These are phyloP conservation scores for Ascidia mentula DNA, from an alignment of 23 tunicate genomes.

Conservation along the genomic window DNA sequence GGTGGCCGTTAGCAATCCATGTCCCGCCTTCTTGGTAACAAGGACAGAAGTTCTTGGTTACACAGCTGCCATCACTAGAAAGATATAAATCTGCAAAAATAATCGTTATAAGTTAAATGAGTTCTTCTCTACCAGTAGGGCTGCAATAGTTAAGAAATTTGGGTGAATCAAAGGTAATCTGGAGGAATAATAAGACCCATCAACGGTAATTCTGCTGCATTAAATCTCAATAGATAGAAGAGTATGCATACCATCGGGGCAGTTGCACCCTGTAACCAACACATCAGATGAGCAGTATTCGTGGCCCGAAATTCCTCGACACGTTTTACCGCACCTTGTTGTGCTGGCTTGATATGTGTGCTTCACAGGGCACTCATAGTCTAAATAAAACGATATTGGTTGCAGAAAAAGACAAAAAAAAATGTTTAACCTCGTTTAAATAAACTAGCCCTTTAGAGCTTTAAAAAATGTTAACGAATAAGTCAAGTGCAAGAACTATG, in stretches of 20 bases:
- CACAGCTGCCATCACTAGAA: neutral
- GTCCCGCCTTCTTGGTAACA: neutral
- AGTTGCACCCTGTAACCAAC: conserved; percentile 46
- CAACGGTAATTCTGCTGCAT: no score
- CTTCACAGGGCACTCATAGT: conserved; percentile 25
- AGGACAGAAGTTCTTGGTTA: neutral
- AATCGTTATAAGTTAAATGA: neutral
- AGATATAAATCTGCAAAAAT: neutral
- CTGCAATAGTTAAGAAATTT: no score
- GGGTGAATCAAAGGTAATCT: no score
- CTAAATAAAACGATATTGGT: no score
- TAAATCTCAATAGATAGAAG: no score
- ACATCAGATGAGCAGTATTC: neutral
- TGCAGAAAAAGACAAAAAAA: no score
- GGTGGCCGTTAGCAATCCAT: neutral
- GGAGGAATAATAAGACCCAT: no score
- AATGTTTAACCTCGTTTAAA: no score
- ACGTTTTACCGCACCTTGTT: conserved; percentile 24
- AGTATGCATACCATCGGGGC: conserved; percentile 20
- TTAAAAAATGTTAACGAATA: no score
- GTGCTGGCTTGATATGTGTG: conserved; percentile 25
- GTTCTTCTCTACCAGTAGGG: no score
- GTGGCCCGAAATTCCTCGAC: conserved; percentile 17
- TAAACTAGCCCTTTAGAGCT: no score
- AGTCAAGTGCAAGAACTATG: no score